phyloP scores from a whole-genome alignment of 1,140 invertebrate species.

The Drosophila ercepeae region DNA sequence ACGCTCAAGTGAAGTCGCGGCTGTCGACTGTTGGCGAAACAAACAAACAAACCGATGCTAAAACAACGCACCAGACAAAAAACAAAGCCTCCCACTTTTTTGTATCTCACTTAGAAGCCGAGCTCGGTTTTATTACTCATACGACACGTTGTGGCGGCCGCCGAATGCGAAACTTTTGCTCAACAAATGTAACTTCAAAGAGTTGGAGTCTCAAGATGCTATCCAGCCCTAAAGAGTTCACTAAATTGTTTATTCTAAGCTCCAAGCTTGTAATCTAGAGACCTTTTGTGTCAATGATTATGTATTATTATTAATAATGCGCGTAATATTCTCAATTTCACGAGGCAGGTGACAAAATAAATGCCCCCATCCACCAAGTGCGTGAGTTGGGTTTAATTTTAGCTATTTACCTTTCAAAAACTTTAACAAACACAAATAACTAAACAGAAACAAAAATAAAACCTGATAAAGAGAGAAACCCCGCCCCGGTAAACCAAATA shows the following conservation, averaged over 20 bases:
- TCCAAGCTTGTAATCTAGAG: neutral
- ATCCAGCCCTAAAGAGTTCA: constrained; percentile 57
- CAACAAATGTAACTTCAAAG: constrained; percentile 10
- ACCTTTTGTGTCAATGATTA: constrained; percentile 56
- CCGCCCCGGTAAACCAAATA: constrained; percentile 30
- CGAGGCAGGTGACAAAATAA: constrained; percentile 75
- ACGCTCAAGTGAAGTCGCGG: constrained; percentile 55
- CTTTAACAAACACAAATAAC: constrained; percentile 71
- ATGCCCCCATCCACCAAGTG: constrained; percentile 63
- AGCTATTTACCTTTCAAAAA: constrained; percentile 57
- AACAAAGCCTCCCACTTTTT: constrained; percentile 59
- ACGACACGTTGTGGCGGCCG: constrained; percentile 47
- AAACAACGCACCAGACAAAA: constrained; percentile 19
- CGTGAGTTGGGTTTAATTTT: constrained; percentile 70
- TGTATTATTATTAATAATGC: constrained; percentile 65
- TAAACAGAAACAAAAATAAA: constrained; percentile 31
- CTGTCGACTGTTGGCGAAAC: constrained; percentile 47
- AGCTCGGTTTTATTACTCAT: constrained; percentile 73
- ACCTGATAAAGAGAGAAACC: constrained; percentile 14
- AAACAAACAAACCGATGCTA: constrained; percentile 73
- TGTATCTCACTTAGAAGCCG: constrained; percentile 40
- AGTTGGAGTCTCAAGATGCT: constrained; percentile 3
- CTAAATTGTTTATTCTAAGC: constrained; percentile 9
- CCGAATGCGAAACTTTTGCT: constrained; percentile 13
- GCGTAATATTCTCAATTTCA: constrained; percentile 48